Evolutionary conservation across 1,140 invertebrate species (phyloP).

Genomic region (Cyclargus thomasi): DNA sequence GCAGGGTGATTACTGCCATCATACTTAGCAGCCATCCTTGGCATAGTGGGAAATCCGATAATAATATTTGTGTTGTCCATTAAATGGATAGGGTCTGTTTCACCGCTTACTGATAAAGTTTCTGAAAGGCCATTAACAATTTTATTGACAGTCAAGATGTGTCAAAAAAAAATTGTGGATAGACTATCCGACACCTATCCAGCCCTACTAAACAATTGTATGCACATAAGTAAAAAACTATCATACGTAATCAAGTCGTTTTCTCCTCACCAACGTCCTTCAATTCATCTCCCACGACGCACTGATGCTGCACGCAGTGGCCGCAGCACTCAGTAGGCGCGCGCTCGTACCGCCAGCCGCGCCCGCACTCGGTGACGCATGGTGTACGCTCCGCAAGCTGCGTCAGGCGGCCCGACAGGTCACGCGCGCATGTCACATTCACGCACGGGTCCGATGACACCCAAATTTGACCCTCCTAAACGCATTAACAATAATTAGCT

Average conservation of each 20-base stretch:
- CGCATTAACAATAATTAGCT: neutral
- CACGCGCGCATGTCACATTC: slow-evolving; percentile 76
- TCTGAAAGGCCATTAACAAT: too few species aligned
- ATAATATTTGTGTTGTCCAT: too few species aligned
- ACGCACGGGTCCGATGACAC: slow-evolving; percentile 77
- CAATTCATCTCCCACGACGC: slow-evolving; percentile 77
- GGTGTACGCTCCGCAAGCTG: slow-evolving; percentile 70
- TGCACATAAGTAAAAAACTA: too few species aligned
- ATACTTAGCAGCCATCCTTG: too few species aligned
- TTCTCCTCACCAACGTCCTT: slow-evolving; percentile 66
- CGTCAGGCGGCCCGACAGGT: slow-evolving; percentile 65
- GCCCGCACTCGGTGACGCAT: slow-evolving; percentile 75
- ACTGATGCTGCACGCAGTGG: slow-evolving; percentile 79
- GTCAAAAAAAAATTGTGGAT: too few species aligned
- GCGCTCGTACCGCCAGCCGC: slow-evolving; percentile 75
- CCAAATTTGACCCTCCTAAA: slow-evolving; percentile 77
- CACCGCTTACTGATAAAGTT: too few species aligned
- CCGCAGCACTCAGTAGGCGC: slow-evolving; percentile 79
- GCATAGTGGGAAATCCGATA: too few species aligned
- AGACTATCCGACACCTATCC: too few species aligned
- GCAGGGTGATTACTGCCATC: too few species aligned
- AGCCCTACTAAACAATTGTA: too few species aligned
- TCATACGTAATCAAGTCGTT: neutral
- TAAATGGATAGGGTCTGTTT: too few species aligned
- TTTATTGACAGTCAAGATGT: too few species aligned